Base-by-base conservation (phyloP, 2,797 vertebrate genomes). In the Tangara arthus region DNA sequence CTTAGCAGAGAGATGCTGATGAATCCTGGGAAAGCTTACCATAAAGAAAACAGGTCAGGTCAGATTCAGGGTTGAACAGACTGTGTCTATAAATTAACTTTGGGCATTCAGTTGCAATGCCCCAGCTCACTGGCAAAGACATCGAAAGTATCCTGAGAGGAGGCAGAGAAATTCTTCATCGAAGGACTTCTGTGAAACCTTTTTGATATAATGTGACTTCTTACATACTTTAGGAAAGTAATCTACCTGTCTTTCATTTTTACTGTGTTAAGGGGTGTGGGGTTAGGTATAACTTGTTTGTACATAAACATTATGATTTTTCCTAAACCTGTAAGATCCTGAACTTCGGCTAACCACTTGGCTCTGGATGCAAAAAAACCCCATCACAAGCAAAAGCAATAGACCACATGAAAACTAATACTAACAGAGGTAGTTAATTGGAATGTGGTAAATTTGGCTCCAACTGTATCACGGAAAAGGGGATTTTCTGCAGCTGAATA, bases 301-400 rank as follows among this genome's bases (percentile, higher is more conserved):
- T 68, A 37, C n/a, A 59, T 90, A 91, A 89, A 90, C 28, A 78
- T 61, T 64, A 91, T 65, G 42, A 61, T 30, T 96, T 78, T 90
- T 93, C 69, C 65, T 83, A 71, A 94, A 77, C 90, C 37, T 95
- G 93, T 85, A 85, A 89, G 87, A 85, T 92, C 83, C 75, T 95
- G 92, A 89, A 75, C 42, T 52, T 85, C 0, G 9, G 53, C 44
- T 95, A 91, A 83, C 89, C 76, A 61, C 28, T 92, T 93, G 90
- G 87, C 78, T 75, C 15, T 37, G 71, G 27, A 65, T 75, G 50
- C 23, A 49, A 93, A 89, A 64, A 82, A 24, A 0, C 0, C 3
- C 14, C 65, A 70, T 68, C 53, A n/a, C 41, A 80, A 28, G 75
- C 80, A 80, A 92, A 82, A 90, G 49, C 27, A 85, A 47, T 23